Percentiles rank a stretch among this genome's conserved stretches.
Conservation (phyloP, 2,797 vertebrate species). For the Phaenicophaeus curvirostris region DNA sequence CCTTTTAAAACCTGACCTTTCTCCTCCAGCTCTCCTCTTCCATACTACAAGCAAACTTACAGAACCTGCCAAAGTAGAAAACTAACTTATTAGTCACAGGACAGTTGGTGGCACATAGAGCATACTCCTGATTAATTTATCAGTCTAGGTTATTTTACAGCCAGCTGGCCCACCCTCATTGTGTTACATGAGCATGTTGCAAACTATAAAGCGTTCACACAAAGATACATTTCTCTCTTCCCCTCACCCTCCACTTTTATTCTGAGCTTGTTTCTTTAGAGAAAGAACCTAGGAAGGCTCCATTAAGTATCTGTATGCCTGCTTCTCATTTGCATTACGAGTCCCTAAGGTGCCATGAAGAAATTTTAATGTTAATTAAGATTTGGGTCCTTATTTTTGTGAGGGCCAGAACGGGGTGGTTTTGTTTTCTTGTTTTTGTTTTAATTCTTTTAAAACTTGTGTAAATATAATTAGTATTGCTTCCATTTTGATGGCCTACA, state of each 20-base stretch:
- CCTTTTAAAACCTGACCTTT: slow-evolving; percentile 14
- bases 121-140: not conserved
- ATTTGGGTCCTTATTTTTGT: not conserved
- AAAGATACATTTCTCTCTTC: not conserved
- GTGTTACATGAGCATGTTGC: not conserved
- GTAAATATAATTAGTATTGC: not conserved
- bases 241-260: not conserved
- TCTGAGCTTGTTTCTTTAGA: not conserved
- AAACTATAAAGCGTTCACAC: not conserved
- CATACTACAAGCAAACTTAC: not conserved
- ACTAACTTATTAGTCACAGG: not conserved
- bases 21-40: not conserved
- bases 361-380: not conserved
- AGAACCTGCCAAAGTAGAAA: slow-evolving; percentile 27
- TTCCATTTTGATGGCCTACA: not conserved
- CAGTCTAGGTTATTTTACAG: not conserved
- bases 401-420: not conserved
- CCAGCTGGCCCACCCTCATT: not conserved
- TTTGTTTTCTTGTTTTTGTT: not conserved
- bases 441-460: not conserved
- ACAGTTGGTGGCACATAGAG: slow-evolving; percentile 29
- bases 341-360: not conserved
- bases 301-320: not conserved
- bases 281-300: not conserved
- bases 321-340: not conserved